Evolutionary conservation across 2,113 vertebrate genomes (phyloP).

Genomic region (Fregata magnificens): DNA sequence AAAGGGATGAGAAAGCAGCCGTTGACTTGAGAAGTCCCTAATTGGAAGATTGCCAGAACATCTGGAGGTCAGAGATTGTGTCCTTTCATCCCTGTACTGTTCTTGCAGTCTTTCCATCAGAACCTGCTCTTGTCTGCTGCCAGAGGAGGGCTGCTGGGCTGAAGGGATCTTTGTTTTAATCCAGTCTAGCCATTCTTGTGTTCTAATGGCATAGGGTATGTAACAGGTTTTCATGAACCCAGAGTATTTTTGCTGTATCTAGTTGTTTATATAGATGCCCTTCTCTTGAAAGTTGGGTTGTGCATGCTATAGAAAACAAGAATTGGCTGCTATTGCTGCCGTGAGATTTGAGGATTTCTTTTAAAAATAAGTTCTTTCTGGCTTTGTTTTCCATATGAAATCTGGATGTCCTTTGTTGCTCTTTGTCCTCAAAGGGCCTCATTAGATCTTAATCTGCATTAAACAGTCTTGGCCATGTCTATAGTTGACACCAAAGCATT

Average conservation of each 20-base stretch:
- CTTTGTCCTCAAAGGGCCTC: neutral
- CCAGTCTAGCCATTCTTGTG: neutral
- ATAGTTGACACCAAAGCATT: neutral
- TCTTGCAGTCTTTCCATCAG: neutral
- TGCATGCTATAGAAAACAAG: neutral
- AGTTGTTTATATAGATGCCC: neutral
- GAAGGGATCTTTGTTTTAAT: neutral
- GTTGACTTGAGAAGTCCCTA: neutral
- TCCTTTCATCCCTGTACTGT: neutral
- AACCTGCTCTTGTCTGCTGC: neutral
- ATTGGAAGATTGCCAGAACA: neutral
- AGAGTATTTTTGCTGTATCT: neutral
- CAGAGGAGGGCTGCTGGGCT: neutral
- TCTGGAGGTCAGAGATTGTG: neutral
- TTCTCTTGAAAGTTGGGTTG: neutral
- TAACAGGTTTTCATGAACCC: neutral
- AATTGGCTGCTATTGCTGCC: neutral
- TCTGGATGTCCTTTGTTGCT: neutral
- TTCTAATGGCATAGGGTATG: neutral
- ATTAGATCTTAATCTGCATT: neutral
- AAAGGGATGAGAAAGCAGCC: neutral
- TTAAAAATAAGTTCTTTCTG: neutral
- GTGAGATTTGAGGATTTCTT: neutral
- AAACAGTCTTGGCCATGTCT: neutral
- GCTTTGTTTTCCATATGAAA: neutral